phyloP scores from a whole-genome alignment of 2,797 vertebrate genomes.

The Poeciliopsis gracilis region DNA sequence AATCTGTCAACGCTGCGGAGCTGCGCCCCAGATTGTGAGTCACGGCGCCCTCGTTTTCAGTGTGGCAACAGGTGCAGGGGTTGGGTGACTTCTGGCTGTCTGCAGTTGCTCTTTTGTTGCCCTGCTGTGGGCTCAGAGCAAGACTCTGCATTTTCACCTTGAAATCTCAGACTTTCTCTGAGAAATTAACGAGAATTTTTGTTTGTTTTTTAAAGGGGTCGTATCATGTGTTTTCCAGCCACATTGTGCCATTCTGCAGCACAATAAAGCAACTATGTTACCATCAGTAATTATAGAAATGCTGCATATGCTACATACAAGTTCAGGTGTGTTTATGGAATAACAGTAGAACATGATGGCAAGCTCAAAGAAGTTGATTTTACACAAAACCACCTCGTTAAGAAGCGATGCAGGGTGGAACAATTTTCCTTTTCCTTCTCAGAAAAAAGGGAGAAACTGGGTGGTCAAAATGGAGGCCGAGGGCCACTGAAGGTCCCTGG shows the following conservation, averaged over 20 bases:
- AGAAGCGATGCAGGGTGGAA: not conserved
- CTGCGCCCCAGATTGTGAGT: constrained; percentile 16
- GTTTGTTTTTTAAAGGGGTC: not conserved
- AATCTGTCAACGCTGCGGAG: constrained; percentile 33
- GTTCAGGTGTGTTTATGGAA: too few relatives aligned
- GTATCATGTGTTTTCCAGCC: not conserved
- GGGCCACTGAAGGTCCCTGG: too few relatives aligned
- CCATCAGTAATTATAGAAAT: too few relatives aligned
- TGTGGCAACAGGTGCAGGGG: constrained; percentile 74
- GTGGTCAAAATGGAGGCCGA: not conserved
- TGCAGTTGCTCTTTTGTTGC: constrained; percentile 12
- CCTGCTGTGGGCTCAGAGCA: not conserved
- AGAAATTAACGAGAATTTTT: not conserved
- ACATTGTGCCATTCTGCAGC: too few relatives aligned
- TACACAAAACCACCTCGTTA: too few relatives aligned
- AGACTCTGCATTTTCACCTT: not conserved
- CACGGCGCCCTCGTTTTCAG: constrained; percentile 23
- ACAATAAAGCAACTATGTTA: too few relatives aligned
- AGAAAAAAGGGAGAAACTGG: not conserved
- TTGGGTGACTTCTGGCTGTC: constrained; percentile 48
- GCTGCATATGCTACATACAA: too few relatives aligned
- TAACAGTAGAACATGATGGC: too few relatives aligned
- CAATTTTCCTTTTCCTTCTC: not conserved
- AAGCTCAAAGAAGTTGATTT: too few relatives aligned
- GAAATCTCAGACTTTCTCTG: not conserved